Base-by-base conservation (phyloP, 2,113 vertebrate species). In the Caretta caretta region DNA sequence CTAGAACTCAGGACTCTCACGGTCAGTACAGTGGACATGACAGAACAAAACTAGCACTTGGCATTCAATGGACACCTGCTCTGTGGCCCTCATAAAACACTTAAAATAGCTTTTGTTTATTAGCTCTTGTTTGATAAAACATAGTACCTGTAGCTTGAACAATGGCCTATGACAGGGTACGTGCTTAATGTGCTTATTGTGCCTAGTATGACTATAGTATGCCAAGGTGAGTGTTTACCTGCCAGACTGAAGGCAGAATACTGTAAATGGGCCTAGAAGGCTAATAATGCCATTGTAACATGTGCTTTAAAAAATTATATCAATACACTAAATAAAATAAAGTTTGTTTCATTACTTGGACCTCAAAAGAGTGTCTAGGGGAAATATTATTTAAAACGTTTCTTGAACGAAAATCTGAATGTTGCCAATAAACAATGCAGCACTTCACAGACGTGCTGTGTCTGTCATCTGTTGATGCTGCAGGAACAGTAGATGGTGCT, bases 21-120 rank as follows among this genome's bases (percentile, higher is more conserved):
- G 76, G 59, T 24, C 13, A 17, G 83, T 56, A 62, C 62, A 0
- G 9, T 88, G 90, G 91, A 83, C 12, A 38, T 1, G 62, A n/a
- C 38, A 79, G 57, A 35, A 42, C 53, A 84, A 81, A 94, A 95
- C 89, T 49, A 86, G 92, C 92, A 96, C 57, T 54, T 87, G 93
- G 53, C 10, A 57, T 76, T 91, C 84, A 65, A 65, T 86, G 88
- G 88, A 87, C 79, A 80, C 75, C 65, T 72, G 65, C 8, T 20
- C 65, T n/a, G 19, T 38, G 19, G 5, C 65, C 65, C 65, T 38
- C 84, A 31, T 65, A 83, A 91, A 76, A 84, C 91, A 94, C 88
- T 95, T 90, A 49, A 96, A 94, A 92, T 7, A 16, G 35, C 87
- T 88, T 93, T 91, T 92, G 89, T 96, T 96, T 92, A 89, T 93